phyloP scores from a whole-genome alignment of 1,140 invertebrate genomes.

The Chymomyza costata region DNA sequence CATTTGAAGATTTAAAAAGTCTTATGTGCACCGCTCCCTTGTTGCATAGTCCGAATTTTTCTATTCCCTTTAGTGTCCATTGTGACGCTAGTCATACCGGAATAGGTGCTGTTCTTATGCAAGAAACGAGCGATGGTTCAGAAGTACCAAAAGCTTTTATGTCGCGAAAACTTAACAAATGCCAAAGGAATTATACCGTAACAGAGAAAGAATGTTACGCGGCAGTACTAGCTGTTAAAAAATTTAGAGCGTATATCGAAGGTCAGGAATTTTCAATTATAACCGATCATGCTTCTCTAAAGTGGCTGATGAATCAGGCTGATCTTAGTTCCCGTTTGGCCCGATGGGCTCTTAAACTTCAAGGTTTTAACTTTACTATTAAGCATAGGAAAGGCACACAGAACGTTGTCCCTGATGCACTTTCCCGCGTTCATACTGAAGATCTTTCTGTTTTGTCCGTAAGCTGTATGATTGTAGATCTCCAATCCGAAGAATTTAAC shows the following conservation, averaged over 20 bases:
- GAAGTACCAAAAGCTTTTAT: too few species aligned
- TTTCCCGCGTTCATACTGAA: too few species aligned
- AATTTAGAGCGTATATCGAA: constrained; percentile 11
- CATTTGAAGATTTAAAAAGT: not conserved
- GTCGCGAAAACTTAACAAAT: constrained; percentile 10
- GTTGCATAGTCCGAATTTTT: constrained; percentile 7
- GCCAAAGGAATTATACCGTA: constrained; percentile 8
- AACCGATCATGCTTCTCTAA: constrained; percentile 2
- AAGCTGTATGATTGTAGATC: too few species aligned
- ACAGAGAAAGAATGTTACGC: constrained; percentile 15
- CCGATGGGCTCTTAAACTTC: constrained; percentile 7
- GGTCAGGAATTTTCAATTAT: constrained; percentile 1
- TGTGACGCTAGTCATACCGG: constrained; percentile 16
- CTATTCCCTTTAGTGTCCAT: constrained; percentile 2
- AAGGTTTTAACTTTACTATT: not conserved
- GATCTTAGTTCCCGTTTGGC: constrained; percentile 3
- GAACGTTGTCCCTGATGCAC: not conserved
- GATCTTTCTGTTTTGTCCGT: too few species aligned
- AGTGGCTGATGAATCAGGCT: constrained; percentile 6
- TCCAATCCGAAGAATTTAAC: too few species aligned
- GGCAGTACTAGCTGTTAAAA: not conserved
- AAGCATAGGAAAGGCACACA: not conserved
- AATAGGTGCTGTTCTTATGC: constrained; percentile 3
- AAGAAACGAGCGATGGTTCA: not conserved
- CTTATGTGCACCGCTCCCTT: not conserved